These are phyloP conservation scores for Gryllus bimaculatus DNA, from an alignment of 1,140 invertebrate genomes.

Conservation along the genomic window DNA sequence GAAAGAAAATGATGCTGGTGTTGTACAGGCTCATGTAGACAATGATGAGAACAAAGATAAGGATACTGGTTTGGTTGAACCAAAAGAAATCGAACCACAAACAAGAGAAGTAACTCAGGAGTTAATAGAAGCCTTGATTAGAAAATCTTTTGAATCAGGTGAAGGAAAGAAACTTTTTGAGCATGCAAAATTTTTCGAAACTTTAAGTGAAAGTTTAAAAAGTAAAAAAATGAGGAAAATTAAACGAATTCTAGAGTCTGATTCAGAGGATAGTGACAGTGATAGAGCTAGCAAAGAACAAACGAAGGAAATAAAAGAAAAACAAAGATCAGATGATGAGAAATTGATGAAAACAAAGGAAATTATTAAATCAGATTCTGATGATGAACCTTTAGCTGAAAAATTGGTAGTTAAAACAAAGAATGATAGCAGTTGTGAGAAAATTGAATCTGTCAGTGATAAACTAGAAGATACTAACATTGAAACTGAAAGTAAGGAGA, in stretches of 20 bases:
- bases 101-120: slow-evolving; percentile 24
- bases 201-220: slow-evolving; percentile 27
- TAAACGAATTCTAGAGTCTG: slow-evolving; percentile 23
- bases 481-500: slow-evolving; percentile 30
- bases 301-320: neutral
- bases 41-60: neutral
- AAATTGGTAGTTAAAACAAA: neutral
- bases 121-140: slow-evolving; percentile 29
- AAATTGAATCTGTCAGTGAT: neutral
- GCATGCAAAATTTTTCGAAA: slow-evolving; percentile 27
- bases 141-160: slow-evolving; percentile 28
- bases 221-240: slow-evolving; percentile 30
- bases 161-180: slow-evolving; percentile 29
- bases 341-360: neutral
- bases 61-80: neutral
- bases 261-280: neutral
- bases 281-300: neutral
- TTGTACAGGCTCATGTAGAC: too few species aligned
- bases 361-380: neutral
- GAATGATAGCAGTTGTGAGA: neutral
- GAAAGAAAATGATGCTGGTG: neutral
- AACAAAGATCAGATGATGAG: neutral
- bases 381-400: neutral
- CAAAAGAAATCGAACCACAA: neutral
- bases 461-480: too few species aligned